Evolutionary conservation across 1,140 invertebrate species (phyloP).

Genomic region (Sycophila sp.): DNA sequence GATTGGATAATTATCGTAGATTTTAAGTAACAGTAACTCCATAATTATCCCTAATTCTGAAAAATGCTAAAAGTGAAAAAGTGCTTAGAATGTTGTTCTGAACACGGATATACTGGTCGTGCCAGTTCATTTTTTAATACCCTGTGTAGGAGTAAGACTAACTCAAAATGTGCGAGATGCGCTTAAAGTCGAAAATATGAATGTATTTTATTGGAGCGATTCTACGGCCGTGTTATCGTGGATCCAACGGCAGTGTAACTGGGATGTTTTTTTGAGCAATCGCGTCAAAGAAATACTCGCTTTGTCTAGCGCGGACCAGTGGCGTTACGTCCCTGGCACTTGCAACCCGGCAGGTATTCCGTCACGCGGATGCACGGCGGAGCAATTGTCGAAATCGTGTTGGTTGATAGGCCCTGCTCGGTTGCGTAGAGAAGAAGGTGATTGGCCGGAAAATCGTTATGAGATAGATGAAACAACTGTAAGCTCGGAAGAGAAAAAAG

Average conservation of each 20-base stretch:
- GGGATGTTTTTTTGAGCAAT: background rate
- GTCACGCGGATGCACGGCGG: background rate
- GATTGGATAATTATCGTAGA: no score
- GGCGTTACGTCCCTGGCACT: background rate
- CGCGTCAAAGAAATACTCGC: background rate
- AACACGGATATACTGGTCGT: no score
- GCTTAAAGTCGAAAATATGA: background rate
- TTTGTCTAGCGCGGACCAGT: background rate
- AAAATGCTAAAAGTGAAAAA: no score
- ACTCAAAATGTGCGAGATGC: background rate
- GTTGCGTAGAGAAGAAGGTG: background rate
- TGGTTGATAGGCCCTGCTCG: background rate
- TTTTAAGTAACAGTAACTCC: no score
- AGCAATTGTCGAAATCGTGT: background rate
- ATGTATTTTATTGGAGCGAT: background rate
- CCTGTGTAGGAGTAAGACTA: slow-evolving; percentile 14
- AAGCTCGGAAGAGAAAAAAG: slow-evolving; percentile 37
- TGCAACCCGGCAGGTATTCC: background rate
- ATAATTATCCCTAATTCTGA: no score
- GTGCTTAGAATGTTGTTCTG: no score
- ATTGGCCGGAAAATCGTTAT: background rate
- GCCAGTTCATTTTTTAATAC: no score
- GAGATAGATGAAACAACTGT: slow-evolving; percentile 31
- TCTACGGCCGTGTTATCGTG: background rate
- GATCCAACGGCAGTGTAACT: background rate